These are phyloP conservation scores for Macquaria ambigua DNA, from an alignment of 2,113 vertebrate genomes.

Conservation along the genomic window DNA sequence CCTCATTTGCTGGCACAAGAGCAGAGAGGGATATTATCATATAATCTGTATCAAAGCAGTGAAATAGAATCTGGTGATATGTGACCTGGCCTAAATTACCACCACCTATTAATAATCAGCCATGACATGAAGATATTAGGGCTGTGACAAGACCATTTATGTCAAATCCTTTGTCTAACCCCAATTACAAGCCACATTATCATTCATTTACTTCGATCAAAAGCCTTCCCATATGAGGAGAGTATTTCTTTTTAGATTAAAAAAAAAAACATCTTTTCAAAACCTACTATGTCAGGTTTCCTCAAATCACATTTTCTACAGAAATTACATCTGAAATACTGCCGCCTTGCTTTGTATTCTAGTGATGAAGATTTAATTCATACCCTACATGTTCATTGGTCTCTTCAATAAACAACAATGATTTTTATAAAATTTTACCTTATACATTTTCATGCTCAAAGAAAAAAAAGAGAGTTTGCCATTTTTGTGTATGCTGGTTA, in stretches of 20 bases:
- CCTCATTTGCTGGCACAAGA: constrained; percentile 24
- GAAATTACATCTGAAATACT: constrained; percentile 4
- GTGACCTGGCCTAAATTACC: constrained; percentile 64
- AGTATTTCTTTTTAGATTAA: constrained; percentile 40
- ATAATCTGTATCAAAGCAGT: constrained; percentile 63
- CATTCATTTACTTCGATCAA: constrained; percentile 70
- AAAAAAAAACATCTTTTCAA: background rate
- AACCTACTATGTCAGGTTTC: constrained; percentile 1
- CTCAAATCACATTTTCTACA: constrained; percentile 20
- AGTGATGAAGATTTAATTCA: constrained; percentile 17
- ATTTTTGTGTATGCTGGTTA: background rate
- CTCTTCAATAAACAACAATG: background rate
- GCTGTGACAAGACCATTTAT: constrained; percentile 78
- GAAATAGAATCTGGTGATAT: constrained; percentile 59
- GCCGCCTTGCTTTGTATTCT: constrained; percentile 9
- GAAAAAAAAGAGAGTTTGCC: no score
- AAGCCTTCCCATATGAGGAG: constrained; percentile 32
- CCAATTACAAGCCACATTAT: constrained; percentile 81
- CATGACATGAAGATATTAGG: constrained; percentile 79
- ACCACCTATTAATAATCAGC: constrained; percentile 78
- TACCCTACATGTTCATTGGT: background rate
- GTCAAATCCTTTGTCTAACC: constrained; percentile 80
- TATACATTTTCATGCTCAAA: background rate
- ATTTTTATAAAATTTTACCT: background rate
- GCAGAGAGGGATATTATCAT: constrained; percentile 22